These are phyloP conservation scores for Tiaroga cobitis DNA, from an alignment of 2,797 vertebrate genomes.

Conservation along the genomic window DNA sequence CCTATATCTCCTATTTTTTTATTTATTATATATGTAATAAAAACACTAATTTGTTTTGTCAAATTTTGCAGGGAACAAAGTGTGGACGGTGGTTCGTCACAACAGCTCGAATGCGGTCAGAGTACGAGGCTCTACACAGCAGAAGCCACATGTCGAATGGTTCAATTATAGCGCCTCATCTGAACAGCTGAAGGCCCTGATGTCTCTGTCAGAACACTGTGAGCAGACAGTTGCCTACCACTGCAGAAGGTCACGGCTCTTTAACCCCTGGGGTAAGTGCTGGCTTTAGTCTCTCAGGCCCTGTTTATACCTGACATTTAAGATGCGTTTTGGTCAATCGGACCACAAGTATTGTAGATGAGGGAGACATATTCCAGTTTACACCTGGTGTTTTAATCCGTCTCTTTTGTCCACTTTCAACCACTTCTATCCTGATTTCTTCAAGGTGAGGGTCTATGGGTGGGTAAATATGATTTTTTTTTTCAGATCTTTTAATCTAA, in stretches of 20 bases:
- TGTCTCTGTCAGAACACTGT: conserved; percentile 86
- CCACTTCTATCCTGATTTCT: no score
- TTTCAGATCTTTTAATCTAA: no score
- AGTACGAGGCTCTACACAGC: conserved; percentile 76
- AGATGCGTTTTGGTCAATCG: no score
- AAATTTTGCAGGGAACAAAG: conserved; percentile 66
- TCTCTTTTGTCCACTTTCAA: no score
- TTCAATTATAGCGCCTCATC: conserved; percentile 85
- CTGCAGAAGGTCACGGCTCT: conserved; percentile 91
- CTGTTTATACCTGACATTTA: no score
- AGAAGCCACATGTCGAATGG: conserved; percentile 79
- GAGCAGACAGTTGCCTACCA: conserved; percentile 90
- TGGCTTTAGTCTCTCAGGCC: neutral
- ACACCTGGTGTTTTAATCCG: no score
- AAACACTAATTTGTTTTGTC: neutral
- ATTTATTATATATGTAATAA: neutral
- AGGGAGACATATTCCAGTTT: no score
- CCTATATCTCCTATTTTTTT: neutral
- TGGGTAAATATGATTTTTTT: no score
- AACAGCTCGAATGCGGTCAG: conserved; percentile 83
- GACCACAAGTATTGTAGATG: no score
- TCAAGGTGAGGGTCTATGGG: no score
- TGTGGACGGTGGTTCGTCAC: conserved; percentile 90
- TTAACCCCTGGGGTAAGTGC: conserved; percentile 88
- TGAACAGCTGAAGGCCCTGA: conserved; percentile 85